Base-by-base conservation (phyloP, 2,113 vertebrate species). In the Tiliqua scincoides region DNA sequence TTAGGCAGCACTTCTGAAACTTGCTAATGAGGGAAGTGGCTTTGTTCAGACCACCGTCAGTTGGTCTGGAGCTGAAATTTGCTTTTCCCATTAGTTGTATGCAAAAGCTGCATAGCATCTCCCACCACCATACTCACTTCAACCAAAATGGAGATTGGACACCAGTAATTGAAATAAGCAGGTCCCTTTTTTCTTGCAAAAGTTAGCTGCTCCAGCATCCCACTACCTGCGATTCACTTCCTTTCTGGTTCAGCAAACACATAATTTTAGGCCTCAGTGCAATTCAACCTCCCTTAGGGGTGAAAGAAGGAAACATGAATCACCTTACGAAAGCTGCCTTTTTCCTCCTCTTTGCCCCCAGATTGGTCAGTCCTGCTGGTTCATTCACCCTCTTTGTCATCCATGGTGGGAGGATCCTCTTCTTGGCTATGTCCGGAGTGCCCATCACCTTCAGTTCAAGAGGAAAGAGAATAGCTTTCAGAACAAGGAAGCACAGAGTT, bases 351-450 rank as follows among this genome's bases (percentile, higher is more conserved):
- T 78, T 91, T 18, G 85, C 6, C 23, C 18, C 83, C 63, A 65
- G 82, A 17, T 0, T 8, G 1, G n/a, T 8, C 1, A 5, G 11
- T 30, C 68, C 74, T 11, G 3, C 85, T 62, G 57, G 76, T 37
- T 79, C 52, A 1, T 32, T 10, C n/a, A 1, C 89, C 23, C 80
- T 86, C 40, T 88, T 65, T 32, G 79, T 93, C 95, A 96, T 96
- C 95, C 95, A 96, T 0, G 75, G 23, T 0, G 95, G 95, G 18
- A 96, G 94, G 74, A 94, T 54, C 61, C 95, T 92, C 81, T 84
- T 94, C 70, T 91, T 96, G 27, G n/a, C 68, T 20, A 14, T 54
- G 30, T 68, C 63, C 12, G 81, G 30, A 7, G n/a, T 35, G 48
- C 82, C 93, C 95, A 95, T 95, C 27, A 70, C 74, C 67, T 11